Conservation (phyloP, 1,140 invertebrate species). For the Zaprionus capensis region DNA sequence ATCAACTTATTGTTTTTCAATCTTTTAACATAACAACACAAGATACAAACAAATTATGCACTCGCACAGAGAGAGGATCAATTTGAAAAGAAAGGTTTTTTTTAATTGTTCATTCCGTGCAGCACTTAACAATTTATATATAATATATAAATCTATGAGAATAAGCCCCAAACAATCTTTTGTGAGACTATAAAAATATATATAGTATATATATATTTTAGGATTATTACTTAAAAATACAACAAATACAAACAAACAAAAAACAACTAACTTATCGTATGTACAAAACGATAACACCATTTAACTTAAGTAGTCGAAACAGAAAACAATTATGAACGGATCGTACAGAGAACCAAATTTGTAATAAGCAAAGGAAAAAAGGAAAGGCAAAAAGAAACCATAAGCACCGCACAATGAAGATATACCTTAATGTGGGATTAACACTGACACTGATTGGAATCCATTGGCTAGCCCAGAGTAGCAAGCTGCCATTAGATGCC, state of each 20-base stretch:
- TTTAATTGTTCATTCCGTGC: constrained; percentile 38
- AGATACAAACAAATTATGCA: constrained; percentile 29
- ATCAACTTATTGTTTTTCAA: constrained; percentile 59
- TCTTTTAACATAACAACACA: constrained; percentile 32
- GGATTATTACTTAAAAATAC: constrained; percentile 54
- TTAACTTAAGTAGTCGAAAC: constrained; percentile 70
- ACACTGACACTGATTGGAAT: constrained; percentile 8
- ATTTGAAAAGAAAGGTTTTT: constrained; percentile 9
- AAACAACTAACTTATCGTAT: constrained; percentile 64
- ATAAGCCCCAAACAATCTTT: constrained; percentile 67
- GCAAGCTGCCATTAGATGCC: constrained; percentile 17
- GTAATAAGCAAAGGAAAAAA: constrained; percentile 43
- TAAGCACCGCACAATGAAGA: constrained; percentile 68
- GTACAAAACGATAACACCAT: constrained; percentile 65
- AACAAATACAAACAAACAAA: constrained; percentile 23
- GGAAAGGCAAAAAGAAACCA: constrained; percentile 9
- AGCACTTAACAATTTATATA: constrained; percentile 54
- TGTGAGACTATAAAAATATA: constrained; percentile 72
- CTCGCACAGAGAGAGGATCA: constrained; percentile 28
- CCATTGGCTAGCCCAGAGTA: not conserved
- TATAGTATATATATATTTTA: constrained; percentile 34
- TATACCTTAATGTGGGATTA: constrained; percentile 36
- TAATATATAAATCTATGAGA: constrained; percentile 33
- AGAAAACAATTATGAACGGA: constrained; percentile 48
- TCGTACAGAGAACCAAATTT: constrained; percentile 76